Base-by-base conservation (phyloP, 2,113 vertebrate genomes). In the Brachionichthys hirsutus region DNA sequence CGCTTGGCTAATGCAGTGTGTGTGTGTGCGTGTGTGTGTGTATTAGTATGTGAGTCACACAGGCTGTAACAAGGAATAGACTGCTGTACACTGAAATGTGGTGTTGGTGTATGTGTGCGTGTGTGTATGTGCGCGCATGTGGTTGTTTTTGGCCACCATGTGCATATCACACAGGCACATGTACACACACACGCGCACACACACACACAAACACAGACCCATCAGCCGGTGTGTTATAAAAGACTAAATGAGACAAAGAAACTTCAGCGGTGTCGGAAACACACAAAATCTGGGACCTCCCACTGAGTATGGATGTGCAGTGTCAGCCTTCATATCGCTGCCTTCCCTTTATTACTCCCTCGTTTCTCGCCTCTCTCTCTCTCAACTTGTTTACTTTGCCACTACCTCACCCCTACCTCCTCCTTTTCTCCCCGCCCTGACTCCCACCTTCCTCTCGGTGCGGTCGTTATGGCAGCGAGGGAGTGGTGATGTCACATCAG, bases 201-300 rank as follows among this genome's bases (percentile, higher is more conserved):
- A 38, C 18, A 59, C 43, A 59, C 44, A 57, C 18, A 62, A 64
- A 30, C 24, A 8, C 5, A 47, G 47, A 45, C 6, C 15, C 45
- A 56, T 58, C 48, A 36, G 24, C 20, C 9, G 19, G 12, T 38
- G 30, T 40, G 43, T 67, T 72, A 46, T 52, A 18, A 54, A 16
- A 65, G 51, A 53, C 54, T 53, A 75, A 77, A 73, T 49, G 58
- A 85, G 78, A 80, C 57, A 68, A 67, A 78, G 66, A 77, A 61
- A 73, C 73, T 74, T 73, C 65, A 36, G 55, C 63, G 44, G 62
- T 60, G 60, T 40, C 22, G 24, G 59, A 64, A 53, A 67, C 51
- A 51, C 57, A 82, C 60, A 70, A 70, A 58, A 61, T 44, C 69
- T 22, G 43, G 38, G 71, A 58, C 78, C 72, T 75, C 80, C 84